Conservation (phyloP, 2,888 invertebrate species). For the Drosophila parthenogenetica region DNA sequence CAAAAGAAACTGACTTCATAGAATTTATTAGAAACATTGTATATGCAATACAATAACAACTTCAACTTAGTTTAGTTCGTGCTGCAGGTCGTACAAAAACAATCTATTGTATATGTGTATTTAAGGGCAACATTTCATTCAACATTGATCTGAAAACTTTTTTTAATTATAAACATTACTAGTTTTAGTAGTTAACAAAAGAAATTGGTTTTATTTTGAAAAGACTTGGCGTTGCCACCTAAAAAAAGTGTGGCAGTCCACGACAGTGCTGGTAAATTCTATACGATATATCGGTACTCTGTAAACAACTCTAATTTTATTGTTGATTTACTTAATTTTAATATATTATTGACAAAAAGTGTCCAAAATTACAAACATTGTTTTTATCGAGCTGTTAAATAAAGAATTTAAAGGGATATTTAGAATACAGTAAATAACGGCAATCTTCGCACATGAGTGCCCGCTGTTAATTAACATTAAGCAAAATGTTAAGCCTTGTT, state of each 20-base stretch:
- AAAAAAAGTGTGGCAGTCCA: not conserved
- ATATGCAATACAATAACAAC: constrained; percentile 22
- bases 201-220: not conserved
- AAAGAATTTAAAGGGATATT: too few species aligned
- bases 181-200: not conserved
- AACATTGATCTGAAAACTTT: constrained; percentile 29
- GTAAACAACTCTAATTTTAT: not conserved
- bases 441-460: not conserved
- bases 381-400: too few species aligned
- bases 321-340: not conserved
- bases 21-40: constrained; percentile 57
- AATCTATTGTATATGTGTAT: constrained; percentile 23
- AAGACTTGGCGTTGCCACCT: constrained; percentile 17
- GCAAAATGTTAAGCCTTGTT: constrained; percentile 24
- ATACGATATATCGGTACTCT: not conserved
- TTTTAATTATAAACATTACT: constrained; percentile 18
- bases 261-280: not conserved
- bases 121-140: constrained; percentile 41
- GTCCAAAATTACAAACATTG: too few species aligned
- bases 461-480: constrained; percentile 32
- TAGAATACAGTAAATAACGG: constrained; percentile 2
- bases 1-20: constrained; percentile 82
- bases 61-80: constrained; percentile 29
- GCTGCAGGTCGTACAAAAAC: constrained; percentile 61
- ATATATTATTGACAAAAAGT: too few species aligned